Conservation (phyloP, 2,113 vertebrate genomes). For the Oryzias celebensis region DNA sequence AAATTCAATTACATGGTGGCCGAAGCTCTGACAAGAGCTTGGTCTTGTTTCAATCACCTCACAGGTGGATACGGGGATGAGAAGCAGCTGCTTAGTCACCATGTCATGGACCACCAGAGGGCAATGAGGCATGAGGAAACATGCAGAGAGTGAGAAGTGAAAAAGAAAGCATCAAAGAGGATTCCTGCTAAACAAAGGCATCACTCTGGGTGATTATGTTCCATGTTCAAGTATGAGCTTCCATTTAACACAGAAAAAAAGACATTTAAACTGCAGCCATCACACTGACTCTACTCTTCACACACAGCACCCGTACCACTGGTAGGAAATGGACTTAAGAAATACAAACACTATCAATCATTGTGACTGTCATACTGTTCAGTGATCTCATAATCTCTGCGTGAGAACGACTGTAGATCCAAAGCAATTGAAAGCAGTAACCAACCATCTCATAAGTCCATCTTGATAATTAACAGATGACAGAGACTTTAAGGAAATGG, state of each 20-base stretch:
- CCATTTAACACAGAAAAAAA: too few species aligned
- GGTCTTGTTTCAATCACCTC: slow-evolving; percentile 73
- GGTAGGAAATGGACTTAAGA: slow-evolving; percentile 22
- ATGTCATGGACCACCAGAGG: slow-evolving; percentile 23
- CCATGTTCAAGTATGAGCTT: not conserved
- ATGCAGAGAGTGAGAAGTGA: slow-evolving; percentile 1
- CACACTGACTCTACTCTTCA: slow-evolving; percentile 14
- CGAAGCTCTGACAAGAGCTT: slow-evolving; percentile 62
- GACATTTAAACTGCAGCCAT: not conserved
- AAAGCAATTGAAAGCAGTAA: slow-evolving; percentile 60
- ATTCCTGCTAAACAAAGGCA: slow-evolving; percentile 8
- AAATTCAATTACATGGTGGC: slow-evolving; percentile 75
- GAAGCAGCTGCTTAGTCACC: slow-evolving; percentile 29
- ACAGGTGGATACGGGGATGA: slow-evolving; percentile 57
- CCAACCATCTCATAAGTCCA: slow-evolving; percentile 60
- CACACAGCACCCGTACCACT: slow-evolving; percentile 6
- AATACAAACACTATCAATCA: slow-evolving; percentile 62
- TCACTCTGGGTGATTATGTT: not conserved
- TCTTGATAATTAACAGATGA: slow-evolving; percentile 52
- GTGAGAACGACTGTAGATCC: slow-evolving; percentile 29
- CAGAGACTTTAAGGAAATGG: not conserved
- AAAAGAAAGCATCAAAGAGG: slow-evolving; percentile 19
- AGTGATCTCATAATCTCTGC: slow-evolving; percentile 55
- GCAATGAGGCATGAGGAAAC: slow-evolving; percentile 53
- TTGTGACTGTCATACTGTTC: slow-evolving; percentile 56